These are phyloP conservation scores for Paragorgia papillata DNA, from an alignment of 92 coral and sea anemone species.

Conservation along the genomic window DNA sequence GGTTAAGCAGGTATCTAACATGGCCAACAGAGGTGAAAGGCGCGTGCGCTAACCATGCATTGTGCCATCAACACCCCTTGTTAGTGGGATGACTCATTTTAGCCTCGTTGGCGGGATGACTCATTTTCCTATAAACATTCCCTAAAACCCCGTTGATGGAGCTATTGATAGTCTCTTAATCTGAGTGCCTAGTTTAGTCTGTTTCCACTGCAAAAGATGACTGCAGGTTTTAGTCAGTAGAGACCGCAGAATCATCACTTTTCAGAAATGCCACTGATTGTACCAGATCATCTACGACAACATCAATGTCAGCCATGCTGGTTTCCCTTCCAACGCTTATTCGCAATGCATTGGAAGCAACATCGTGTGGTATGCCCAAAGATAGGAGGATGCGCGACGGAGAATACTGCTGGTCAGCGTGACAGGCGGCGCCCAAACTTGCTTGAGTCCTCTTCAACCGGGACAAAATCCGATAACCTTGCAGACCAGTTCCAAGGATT, in stretches of 20 bases:
- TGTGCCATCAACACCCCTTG: too few species aligned
- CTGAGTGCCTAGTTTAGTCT: too few species aligned
- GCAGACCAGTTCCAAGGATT: slow-evolving; percentile 69
- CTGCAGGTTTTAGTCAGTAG: too few species aligned
- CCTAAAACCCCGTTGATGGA: too few species aligned
- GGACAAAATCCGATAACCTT: slow-evolving; percentile 72
- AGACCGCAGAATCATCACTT: not conserved
- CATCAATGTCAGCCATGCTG: slow-evolving; percentile 67
- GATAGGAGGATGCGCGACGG: slow-evolving; percentile 93
- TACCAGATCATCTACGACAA: slow-evolving; percentile 72
- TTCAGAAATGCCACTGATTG: slow-evolving; percentile 59
- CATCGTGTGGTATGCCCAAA: slow-evolving; percentile 76
- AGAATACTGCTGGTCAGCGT: slow-evolving; percentile 69
- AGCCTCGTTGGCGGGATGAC: too few species aligned
- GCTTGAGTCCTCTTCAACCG: slow-evolving; percentile 69
- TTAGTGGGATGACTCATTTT: too few species aligned
- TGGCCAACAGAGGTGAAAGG: too few species aligned
- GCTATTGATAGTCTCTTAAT: too few species aligned
- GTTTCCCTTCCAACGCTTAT: slow-evolving; percentile 95
- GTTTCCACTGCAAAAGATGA: too few species aligned
- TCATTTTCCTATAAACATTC: too few species aligned
- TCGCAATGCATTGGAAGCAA: slow-evolving; percentile 90
- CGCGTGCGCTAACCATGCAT: too few species aligned
- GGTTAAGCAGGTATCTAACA: too few species aligned
- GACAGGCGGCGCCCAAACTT: slow-evolving; percentile 99